phyloP scores from a whole-genome alignment of 2,797 vertebrate species.

The Anguilla anguilla region DNA sequence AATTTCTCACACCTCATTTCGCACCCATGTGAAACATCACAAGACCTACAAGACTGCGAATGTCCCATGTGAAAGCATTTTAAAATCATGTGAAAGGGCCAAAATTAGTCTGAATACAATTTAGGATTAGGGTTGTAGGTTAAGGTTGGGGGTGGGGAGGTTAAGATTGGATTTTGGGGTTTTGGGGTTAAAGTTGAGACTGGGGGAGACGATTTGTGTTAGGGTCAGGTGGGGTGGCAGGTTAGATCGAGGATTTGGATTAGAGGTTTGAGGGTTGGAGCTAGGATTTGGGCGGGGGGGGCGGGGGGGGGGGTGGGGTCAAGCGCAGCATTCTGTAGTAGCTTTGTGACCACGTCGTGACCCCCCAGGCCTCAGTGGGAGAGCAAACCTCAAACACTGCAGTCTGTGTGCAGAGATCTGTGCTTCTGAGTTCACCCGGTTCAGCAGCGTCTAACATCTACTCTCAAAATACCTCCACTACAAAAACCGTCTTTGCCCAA shows the following conservation, averaged over 20 bases:
- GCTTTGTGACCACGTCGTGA: not conserved
- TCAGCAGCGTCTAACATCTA: not conserved
- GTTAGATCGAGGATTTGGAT: not conserved
- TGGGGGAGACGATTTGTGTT: too few relatives aligned
- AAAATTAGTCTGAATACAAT: not conserved
- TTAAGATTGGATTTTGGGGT: too few relatives aligned
- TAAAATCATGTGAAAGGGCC: not conserved
- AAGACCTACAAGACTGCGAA: not conserved
- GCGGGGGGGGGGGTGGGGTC: not conserved
- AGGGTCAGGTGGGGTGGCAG: too few relatives aligned
- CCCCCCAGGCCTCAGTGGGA: not conserved
- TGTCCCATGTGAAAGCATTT: not conserved
- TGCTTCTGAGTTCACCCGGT: not conserved
- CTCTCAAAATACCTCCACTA: not conserved
- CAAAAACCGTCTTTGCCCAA: not conserved
- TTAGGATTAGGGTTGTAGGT: too few relatives aligned
- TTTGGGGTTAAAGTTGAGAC: too few relatives aligned
- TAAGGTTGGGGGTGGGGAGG: too few relatives aligned
- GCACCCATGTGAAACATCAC: not conserved
- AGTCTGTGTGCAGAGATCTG: not conserved
- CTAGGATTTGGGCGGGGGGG: not conserved
- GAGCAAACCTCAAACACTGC: not conserved
- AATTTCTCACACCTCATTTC: not conserved
- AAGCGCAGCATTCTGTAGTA: not conserved
- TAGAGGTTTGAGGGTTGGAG: not conserved